Percentiles rank a stretch among this genome's conserved stretches.
Evolutionary conservation across 1,140 invertebrate genomes (phyloP).

Genomic region (Helicoverpa armigera): DNA sequence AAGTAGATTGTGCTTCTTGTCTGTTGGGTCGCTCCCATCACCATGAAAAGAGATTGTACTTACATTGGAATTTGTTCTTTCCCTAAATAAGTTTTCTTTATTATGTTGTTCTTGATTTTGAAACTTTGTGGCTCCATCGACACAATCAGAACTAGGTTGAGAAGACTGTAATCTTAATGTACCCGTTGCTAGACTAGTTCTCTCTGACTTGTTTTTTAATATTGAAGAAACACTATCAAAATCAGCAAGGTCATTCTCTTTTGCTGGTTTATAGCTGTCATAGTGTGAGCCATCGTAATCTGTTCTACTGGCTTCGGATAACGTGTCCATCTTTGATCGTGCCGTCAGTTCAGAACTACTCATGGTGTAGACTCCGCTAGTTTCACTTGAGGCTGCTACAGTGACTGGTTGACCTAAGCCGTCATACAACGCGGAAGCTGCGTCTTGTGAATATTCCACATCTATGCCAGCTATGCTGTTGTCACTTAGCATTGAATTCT

Average conservation of each 20-base stretch:
- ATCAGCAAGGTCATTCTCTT: conserved; percentile 82
- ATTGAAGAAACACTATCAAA: conserved; percentile 84
- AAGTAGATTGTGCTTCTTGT: conserved; percentile 90
- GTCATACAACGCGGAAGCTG: conserved; percentile 82
- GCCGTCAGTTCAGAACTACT: conserved; percentile 89
- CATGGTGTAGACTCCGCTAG: conserved; percentile 92
- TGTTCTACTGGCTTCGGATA: conserved; percentile 76
- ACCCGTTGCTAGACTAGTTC: conserved; percentile 63
- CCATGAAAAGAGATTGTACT: conserved; percentile 93
- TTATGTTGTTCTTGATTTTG: conserved; percentile 63
- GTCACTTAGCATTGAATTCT: conserved; percentile 92
- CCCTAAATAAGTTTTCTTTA: conserved; percentile 85
- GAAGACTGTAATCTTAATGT: conserved; percentile 63
- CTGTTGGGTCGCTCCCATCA: conserved; percentile 94
- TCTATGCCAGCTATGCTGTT: conserved; percentile 86
- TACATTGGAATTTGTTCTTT: conserved; percentile 91
- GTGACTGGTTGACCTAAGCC: conserved; percentile 80
- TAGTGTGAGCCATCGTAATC: conserved; percentile 85
- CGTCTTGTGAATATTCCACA: conserved; percentile 87
- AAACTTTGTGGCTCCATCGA: conserved; percentile 81
- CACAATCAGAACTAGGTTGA: conserved; percentile 80
- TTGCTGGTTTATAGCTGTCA: conserved; percentile 83
- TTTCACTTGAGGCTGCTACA: conserved; percentile 89
- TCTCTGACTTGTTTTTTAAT: conserved; percentile 79
- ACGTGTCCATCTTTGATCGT: conserved; percentile 74